These are phyloP conservation scores for Bradynema listronoti DNA, from an alignment of 1,140 invertebrate species.

Conservation along the genomic window DNA sequence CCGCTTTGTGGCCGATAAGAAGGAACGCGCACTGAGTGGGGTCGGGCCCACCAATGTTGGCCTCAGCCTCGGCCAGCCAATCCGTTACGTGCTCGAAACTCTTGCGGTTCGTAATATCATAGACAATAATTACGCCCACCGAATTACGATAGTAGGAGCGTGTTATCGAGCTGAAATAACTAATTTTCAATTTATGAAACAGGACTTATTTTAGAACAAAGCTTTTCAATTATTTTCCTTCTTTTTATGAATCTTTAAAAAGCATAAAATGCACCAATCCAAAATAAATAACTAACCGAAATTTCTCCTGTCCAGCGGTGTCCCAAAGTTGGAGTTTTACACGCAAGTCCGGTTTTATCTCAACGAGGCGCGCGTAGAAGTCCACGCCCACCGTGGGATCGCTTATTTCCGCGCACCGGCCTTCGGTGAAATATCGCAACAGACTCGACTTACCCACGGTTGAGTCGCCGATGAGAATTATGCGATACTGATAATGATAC, in stretches of 20 bases:
- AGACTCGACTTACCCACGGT: slow-evolving; percentile 91
- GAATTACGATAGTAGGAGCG: slow-evolving; percentile 86
- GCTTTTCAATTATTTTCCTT: no score
- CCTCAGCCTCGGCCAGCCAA: slow-evolving; percentile 90
- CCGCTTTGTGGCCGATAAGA: slow-evolving; percentile 88
- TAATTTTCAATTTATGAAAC: no score
- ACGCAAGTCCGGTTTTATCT: slow-evolving; percentile 85
- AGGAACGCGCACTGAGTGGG: slow-evolving; percentile 77
- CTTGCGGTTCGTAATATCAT: slow-evolving; percentile 85
- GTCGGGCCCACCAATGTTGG: slow-evolving; percentile 72
- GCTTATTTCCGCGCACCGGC: slow-evolving; percentile 84
- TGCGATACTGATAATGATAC: slow-evolving; percentile 96
- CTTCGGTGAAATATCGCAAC: slow-evolving; percentile 94
- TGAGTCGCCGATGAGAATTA: slow-evolving; percentile 94
- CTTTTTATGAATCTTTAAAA: slow-evolving; percentile 3
- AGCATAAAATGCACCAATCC: neutral
- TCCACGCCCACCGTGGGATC: slow-evolving; percentile 46
- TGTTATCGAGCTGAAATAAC: slow-evolving; percentile 43
- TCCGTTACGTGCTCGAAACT: slow-evolving; percentile 86
- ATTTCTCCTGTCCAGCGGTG: slow-evolving; percentile 93
- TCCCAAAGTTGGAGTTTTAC: slow-evolving; percentile 98
- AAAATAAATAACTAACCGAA: slow-evolving; percentile 15
- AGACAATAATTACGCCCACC: slow-evolving; percentile 87
- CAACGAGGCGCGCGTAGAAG: slow-evolving; percentile 72
- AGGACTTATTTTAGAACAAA: no score